Conservation (phyloP, 2,797 vertebrate species). For the Eupleurogrammus muticus region DNA sequence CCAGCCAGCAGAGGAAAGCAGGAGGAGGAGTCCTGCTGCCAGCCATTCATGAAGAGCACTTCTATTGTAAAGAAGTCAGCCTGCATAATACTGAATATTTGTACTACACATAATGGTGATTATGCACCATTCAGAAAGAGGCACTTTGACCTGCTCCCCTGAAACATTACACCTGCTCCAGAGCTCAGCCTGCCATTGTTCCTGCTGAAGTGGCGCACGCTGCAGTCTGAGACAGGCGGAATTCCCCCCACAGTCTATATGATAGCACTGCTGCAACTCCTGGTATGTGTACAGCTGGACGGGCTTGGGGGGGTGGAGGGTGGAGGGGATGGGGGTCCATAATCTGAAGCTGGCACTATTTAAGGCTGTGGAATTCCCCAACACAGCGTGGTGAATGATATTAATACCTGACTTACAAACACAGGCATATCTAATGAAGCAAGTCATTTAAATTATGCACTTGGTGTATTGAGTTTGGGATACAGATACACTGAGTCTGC, state of each 20-base stretch:
- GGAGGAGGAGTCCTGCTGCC: constrained; percentile 63
- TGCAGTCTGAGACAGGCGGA: constrained; percentile 84
- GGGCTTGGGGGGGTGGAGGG: constrained; percentile 64
- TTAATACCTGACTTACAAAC: constrained; percentile 82
- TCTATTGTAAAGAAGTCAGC: constrained; percentile 79
- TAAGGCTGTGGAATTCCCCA: constrained; percentile 92
- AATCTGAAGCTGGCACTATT: constrained; percentile 85
- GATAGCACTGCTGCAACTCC: constrained; percentile 85
- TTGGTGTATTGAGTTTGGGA: constrained; percentile 9
- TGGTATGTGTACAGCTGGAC: constrained; percentile 90
- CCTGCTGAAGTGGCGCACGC: constrained; percentile 80
- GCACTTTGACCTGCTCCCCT: constrained; percentile 80
- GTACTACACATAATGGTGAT: constrained; percentile 80
- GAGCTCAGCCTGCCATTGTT: constrained; percentile 80
- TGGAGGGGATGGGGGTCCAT: constrained; percentile 69
- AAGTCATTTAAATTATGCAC: constrained; percentile 61
- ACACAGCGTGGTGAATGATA: constrained; percentile 77
- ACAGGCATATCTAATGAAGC: constrained; percentile 81
- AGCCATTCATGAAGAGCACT: constrained; percentile 68
- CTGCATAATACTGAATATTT: constrained; percentile 81
- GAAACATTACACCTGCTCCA: constrained; percentile 83
- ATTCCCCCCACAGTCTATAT: constrained; percentile 90
- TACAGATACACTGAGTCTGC: constrained; percentile 4
- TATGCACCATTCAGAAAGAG: constrained; percentile 78
- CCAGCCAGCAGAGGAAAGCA: constrained; percentile 58